A percentile compares a stretch with the other conserved stretches of the same genome.
Evolutionary conservation across 2,113 vertebrate species (phyloP).

Genomic region (Riparia riparia): DNA sequence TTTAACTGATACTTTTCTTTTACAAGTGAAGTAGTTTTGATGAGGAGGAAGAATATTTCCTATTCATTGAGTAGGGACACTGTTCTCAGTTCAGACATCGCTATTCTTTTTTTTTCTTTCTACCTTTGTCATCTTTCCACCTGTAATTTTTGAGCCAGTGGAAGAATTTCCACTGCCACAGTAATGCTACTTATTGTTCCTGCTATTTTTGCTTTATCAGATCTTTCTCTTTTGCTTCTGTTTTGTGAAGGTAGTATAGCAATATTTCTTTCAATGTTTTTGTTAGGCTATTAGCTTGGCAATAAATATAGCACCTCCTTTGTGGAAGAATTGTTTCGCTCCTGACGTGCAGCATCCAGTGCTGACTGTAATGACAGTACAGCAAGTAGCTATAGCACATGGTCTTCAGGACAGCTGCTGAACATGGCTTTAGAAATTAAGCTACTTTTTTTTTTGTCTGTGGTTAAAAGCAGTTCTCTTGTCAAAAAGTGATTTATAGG

Average conservation of each 20-base stretch:
- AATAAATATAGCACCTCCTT: background rate
- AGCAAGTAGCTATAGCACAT: background rate
- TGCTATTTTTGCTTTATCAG: background rate
- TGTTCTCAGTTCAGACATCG: background rate
- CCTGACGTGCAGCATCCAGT: background rate
- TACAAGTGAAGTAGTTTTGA: background rate
- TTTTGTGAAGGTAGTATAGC: background rate
- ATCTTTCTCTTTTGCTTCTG: background rate
- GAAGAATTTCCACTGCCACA: background rate
- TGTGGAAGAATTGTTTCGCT: background rate
- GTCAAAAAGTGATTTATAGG: background rate
- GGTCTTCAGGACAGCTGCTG: background rate
- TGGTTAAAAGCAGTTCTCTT: background rate
- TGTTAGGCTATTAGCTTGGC: background rate
- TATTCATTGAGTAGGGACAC: background rate
- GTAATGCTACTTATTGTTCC: background rate
- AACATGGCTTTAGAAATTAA: background rate
- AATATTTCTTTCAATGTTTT: background rate
- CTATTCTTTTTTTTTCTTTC: background rate
- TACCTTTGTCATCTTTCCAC: background rate
- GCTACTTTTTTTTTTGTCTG: background rate
- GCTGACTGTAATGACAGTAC: background rate
- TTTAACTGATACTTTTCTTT: background rate
- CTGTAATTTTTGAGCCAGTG: background rate
- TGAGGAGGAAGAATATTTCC: background rate